These are phyloP conservation scores for Sciaenops ocellatus DNA, from an alignment of 2,797 vertebrate species.

Conservation along the genomic window DNA sequence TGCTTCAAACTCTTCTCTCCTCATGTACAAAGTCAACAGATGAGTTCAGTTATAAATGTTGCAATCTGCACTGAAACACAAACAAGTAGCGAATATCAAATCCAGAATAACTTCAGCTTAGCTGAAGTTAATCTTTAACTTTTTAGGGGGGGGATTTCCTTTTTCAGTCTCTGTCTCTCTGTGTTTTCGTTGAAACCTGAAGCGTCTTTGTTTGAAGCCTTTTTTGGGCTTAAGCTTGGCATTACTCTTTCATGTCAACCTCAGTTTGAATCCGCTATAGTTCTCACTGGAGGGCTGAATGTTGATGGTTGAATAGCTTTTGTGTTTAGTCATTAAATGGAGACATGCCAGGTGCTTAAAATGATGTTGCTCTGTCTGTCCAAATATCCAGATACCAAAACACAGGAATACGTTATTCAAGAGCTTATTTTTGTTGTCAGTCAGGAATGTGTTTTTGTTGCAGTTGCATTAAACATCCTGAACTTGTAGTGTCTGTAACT, in stretches of 20 bases:
- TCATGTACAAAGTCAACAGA: slow-evolving; percentile 3
- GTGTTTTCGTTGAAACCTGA: slow-evolving; percentile 49
- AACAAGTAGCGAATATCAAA: slow-evolving; percentile 3
- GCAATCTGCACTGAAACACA: slow-evolving; percentile 21
- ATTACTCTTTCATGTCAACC: slow-evolving; percentile 20
- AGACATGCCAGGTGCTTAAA: slow-evolving; percentile 50
- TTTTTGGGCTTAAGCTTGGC: background rate
- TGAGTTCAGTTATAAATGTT: background rate
- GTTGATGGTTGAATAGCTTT: slow-evolving; percentile 62
- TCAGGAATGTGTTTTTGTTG: slow-evolving; percentile 69
- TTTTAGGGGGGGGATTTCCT: slow-evolving; percentile 35
- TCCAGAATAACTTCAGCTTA: background rate
- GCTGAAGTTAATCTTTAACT: slow-evolving; percentile 47
- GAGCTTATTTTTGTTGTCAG: slow-evolving; percentile 53
- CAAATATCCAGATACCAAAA: slow-evolving; percentile 46
- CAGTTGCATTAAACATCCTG: slow-evolving; percentile 40
- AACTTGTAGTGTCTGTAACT: slow-evolving; percentile 23
- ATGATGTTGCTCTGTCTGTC: slow-evolving; percentile 31
- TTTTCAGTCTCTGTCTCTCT: slow-evolving; percentile 4
- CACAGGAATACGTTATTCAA: slow-evolving; percentile 44
- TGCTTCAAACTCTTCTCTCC: slow-evolving; percentile 14
- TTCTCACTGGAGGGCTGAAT: slow-evolving; percentile 6
- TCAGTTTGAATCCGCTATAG: slow-evolving; percentile 14
- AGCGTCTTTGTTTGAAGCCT: slow-evolving; percentile 35
- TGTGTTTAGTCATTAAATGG: slow-evolving; percentile 58